These are phyloP conservation scores for Sarcophilus harrisii DNA, from an alignment of 2,797 vertebrate species.

Conservation along the genomic window DNA sequence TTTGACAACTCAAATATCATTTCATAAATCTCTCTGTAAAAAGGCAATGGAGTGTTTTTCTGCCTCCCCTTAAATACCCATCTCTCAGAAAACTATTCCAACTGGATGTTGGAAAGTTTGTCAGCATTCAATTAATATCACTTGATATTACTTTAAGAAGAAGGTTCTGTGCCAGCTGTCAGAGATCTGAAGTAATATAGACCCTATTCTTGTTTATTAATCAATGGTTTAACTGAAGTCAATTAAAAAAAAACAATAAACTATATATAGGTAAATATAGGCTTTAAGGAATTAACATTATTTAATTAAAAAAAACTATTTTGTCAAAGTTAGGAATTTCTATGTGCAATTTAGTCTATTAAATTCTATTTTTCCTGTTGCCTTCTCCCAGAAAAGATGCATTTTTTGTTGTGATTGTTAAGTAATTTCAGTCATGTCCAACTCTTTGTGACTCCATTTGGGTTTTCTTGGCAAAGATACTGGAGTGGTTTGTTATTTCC, in stretches of 20 bases:
- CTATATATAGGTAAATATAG: slow-evolving; percentile 6
- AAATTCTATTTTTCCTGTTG: not conserved
- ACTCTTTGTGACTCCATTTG: no score
- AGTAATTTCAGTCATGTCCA: no score
- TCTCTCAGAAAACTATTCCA: not conserved
- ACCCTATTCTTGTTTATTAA: not conserved
- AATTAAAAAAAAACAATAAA: slow-evolving; percentile 6
- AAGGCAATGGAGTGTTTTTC: not conserved
- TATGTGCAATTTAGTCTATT: slow-evolving; percentile 38
- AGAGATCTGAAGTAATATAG: not conserved
- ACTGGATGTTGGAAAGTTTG: not conserved
- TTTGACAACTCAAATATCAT: not conserved
- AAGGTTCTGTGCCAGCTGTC: not conserved
- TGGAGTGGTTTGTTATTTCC: no score
- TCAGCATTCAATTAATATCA: not conserved
- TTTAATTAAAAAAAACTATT: slow-evolving; percentile 54
- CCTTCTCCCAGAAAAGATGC: no score
- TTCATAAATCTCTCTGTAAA: not conserved
- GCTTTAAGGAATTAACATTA: not conserved
- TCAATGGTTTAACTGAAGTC: slow-evolving; percentile 38
- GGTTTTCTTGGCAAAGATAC: no score
- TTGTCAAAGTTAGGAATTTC: slow-evolving; percentile 48
- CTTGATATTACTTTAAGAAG: not conserved
- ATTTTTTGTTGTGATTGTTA: no score
- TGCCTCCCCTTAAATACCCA: not conserved